Evolutionary conservation across 2,888 invertebrate species (phyloP).

Genomic region (Megamerina dolium): DNA sequence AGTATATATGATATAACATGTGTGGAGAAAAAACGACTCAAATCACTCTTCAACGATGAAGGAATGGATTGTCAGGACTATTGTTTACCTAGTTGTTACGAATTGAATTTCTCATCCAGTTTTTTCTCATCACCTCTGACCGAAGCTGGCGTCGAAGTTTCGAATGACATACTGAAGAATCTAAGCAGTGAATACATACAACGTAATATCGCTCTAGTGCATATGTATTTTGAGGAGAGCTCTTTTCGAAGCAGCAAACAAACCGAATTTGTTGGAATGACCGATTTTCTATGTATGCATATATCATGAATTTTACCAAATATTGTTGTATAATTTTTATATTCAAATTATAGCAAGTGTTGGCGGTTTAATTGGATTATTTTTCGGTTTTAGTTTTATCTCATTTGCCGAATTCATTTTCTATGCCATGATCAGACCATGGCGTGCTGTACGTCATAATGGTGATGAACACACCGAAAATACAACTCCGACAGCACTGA

Average conservation of each 20-base stretch:
- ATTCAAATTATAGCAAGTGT: slow-evolving; percentile 61
- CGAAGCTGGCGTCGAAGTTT: slow-evolving; percentile 19
- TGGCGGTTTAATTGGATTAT: slow-evolving; percentile 69
- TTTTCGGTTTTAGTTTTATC: slow-evolving; percentile 74
- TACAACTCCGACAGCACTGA: no score
- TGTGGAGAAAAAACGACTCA: slow-evolving; percentile 15
- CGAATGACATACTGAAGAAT: slow-evolving; percentile 17
- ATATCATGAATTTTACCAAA: background rate
- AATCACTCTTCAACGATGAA: slow-evolving; percentile 12
- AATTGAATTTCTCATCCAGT: slow-evolving; percentile 59
- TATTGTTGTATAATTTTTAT: background rate
- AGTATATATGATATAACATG: slow-evolving; percentile 62
- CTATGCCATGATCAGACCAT: slow-evolving; percentile 57
- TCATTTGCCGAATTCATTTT: slow-evolving; percentile 69
- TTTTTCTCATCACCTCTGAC: slow-evolving; percentile 54
- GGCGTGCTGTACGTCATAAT: slow-evolving; percentile 24
- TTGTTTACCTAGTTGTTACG: slow-evolving; percentile 63
- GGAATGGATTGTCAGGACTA: slow-evolving; percentile 43
- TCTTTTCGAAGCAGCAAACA: slow-evolving; percentile 64
- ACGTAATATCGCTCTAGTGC: slow-evolving; percentile 62
- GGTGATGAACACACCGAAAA: no score
- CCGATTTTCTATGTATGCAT: slow-evolving; percentile 68
- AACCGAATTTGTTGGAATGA: slow-evolving; percentile 69
- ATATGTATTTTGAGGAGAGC: slow-evolving; percentile 64
- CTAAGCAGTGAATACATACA: slow-evolving; percentile 18